These are phyloP conservation scores for Carcina quercana DNA, from an alignment of 2,888 invertebrate species.

Conservation along the genomic window DNA sequence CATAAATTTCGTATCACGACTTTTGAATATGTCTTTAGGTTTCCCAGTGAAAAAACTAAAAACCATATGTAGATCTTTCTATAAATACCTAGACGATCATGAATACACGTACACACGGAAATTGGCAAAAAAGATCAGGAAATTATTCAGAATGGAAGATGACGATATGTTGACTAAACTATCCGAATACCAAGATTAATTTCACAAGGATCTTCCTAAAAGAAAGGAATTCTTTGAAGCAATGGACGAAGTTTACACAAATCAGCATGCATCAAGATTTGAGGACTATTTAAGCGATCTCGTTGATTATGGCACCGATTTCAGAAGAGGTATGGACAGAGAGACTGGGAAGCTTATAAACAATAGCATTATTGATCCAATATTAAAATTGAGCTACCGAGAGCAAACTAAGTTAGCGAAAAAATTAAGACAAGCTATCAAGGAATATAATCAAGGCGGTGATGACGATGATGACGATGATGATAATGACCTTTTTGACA, in stretches of 20 bases:
- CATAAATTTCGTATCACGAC: too few relatives aligned
- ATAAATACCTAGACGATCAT: constrained; percentile 22
- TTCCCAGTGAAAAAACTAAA: constrained; percentile 28
- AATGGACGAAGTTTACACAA: constrained; percentile 36
- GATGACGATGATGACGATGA: too few relatives aligned
- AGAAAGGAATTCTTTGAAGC: constrained; percentile 31
- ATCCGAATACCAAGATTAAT: constrained; percentile 20
- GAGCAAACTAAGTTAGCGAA: not conserved
- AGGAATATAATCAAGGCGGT: constrained; percentile 4
- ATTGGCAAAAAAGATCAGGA: constrained; percentile 27
- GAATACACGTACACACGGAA: constrained; percentile 23
- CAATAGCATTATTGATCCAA: constrained; percentile 20
- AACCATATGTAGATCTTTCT: constrained; percentile 29
- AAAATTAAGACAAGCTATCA: constrained; percentile 4
- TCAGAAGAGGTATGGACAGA: constrained; percentile 19
- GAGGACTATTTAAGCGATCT: constrained; percentile 35
- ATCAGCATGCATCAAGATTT: constrained; percentile 30
- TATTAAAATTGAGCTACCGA: constrained; percentile 16
- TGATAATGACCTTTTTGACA: too few relatives aligned
- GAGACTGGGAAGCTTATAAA: constrained; percentile 25
- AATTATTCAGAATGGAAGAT: constrained; percentile 25
- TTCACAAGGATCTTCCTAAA: constrained; percentile 19
- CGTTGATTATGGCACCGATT: constrained; percentile 19
- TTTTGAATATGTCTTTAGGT: constrained; percentile 29
- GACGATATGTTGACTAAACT: constrained; percentile 29